Conservation (phyloP, 2,113 vertebrate species). For the Spea multiplicata region DNA sequence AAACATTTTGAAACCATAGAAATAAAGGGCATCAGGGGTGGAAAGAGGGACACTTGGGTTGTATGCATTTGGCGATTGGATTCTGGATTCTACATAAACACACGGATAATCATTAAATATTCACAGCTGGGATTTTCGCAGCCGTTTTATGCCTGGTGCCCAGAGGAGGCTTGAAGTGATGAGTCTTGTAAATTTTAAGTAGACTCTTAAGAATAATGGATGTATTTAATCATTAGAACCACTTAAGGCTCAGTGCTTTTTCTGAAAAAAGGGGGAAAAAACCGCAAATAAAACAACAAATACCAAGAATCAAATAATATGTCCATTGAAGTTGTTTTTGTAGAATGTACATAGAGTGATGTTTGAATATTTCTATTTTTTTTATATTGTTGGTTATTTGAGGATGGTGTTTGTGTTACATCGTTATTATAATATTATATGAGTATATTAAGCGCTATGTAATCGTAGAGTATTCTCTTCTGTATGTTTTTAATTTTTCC, state of each 20-base stretch:
- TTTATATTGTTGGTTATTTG: background rate
- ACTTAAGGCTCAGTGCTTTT: slow-evolving; percentile 51
- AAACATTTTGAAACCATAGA: no score
- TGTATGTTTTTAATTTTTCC: no score
- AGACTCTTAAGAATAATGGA: slow-evolving; percentile 47
- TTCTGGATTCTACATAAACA: slow-evolving; percentile 1
- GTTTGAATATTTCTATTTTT: background rate
- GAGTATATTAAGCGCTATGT: no score
- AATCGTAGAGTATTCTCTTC: no score
- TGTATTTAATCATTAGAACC: slow-evolving; percentile 48
- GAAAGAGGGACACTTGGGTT: background rate
- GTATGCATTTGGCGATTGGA: background rate
- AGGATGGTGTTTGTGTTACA: no score
- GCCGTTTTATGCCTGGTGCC: slow-evolving; percentile 40
- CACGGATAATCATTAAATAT: slow-evolving; percentile 45
- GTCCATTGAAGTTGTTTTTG: background rate
- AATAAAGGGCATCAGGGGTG: no score
- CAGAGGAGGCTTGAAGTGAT: slow-evolving; percentile 41
- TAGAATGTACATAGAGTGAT: no score
- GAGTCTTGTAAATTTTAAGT: slow-evolving; percentile 46
- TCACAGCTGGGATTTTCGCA: slow-evolving; percentile 46
- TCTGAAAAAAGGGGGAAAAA: slow-evolving; percentile 10
- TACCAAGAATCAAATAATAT: background rate
- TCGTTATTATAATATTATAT: no score
- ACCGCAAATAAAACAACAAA: slow-evolving; percentile 16